Evolutionary conservation across 2,888 invertebrate species (phyloP).

Genomic region (Cataglyphis livida): DNA sequence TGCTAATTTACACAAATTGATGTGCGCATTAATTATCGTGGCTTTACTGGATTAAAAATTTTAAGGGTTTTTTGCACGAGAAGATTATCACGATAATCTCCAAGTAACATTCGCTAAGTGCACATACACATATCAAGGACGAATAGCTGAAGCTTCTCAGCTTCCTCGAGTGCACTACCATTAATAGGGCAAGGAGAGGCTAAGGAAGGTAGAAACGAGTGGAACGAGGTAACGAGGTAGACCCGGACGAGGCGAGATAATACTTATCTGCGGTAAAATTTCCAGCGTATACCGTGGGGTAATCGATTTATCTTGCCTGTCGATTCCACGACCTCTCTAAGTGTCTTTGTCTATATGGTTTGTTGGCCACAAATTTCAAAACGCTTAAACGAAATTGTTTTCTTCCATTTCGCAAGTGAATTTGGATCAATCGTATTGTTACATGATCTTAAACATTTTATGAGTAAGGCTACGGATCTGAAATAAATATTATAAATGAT

Average conservation of each 20-base stretch:
- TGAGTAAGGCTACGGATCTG: background rate
- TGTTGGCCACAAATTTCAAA: background rate
- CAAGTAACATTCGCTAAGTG: slow-evolving; percentile 11
- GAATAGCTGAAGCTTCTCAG: background rate
- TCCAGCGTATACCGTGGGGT: slow-evolving; percentile 14
- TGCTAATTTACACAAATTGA: background rate
- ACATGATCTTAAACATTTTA: slow-evolving; percentile 14
- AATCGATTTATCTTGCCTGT: slow-evolving; percentile 44
- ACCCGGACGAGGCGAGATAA: background rate
- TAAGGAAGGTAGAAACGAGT: background rate
- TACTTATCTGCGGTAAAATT: slow-evolving; percentile 31
- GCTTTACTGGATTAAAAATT: slow-evolving; percentile 8
- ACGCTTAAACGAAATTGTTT: background rate
- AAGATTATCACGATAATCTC: slow-evolving; percentile 12
- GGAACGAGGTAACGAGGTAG: background rate
- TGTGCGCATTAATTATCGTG: background rate
- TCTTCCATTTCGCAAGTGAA: background rate
- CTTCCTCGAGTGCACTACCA: background rate
- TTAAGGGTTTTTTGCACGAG: slow-evolving; percentile 9
- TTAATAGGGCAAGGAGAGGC: slow-evolving; percentile 15
- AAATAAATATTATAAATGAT: background rate
- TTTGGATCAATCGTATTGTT: background rate
- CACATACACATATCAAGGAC: background rate
- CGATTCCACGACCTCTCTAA: background rate
- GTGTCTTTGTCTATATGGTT: slow-evolving; percentile 9